phyloP scores from a whole-genome alignment of 2,113 vertebrate genomes.

The Pseudopipra pipra region DNA sequence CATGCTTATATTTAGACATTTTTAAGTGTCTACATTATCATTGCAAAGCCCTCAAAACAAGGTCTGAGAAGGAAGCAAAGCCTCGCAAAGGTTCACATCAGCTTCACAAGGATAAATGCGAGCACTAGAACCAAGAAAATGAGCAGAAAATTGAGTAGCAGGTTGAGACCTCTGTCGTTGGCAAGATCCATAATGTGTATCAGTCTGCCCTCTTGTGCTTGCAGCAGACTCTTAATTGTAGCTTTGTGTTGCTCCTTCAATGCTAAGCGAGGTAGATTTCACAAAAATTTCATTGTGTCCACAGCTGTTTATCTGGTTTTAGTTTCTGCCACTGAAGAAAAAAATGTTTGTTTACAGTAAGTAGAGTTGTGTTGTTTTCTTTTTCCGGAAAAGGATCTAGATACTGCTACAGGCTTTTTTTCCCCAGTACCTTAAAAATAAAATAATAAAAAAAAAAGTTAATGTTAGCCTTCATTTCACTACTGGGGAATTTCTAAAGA shows the following conservation, averaged over 20 bases:
- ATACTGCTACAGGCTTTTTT: neutral
- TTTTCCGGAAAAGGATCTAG: neutral
- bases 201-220: constrained; percentile 23
- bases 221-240: neutral
- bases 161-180: constrained; percentile 75
- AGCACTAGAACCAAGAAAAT: constrained; percentile 79
- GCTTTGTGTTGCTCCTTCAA: neutral
- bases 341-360: neutral
- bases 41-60: neutral
- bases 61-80: neutral
- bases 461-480: neutral
- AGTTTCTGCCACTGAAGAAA: neutral
- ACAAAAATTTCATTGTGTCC: neutral
- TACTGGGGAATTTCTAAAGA: neutral
- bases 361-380: neutral
- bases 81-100: constrained; percentile 60
- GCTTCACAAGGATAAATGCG: constrained; percentile 78
- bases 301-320: neutral
- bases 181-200: constrained; percentile 72
- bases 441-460: neutral
- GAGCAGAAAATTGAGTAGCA: constrained; percentile 81
- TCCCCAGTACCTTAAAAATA: neutral
- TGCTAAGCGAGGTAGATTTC: neutral
- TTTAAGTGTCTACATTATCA: neutral
- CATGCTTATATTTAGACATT: neutral